Percentiles rank a stretch among this genome's conserved stretches.
Conservation (phyloP, 2,888 invertebrate genomes). For the Exephanes ischioxanthus region DNA sequence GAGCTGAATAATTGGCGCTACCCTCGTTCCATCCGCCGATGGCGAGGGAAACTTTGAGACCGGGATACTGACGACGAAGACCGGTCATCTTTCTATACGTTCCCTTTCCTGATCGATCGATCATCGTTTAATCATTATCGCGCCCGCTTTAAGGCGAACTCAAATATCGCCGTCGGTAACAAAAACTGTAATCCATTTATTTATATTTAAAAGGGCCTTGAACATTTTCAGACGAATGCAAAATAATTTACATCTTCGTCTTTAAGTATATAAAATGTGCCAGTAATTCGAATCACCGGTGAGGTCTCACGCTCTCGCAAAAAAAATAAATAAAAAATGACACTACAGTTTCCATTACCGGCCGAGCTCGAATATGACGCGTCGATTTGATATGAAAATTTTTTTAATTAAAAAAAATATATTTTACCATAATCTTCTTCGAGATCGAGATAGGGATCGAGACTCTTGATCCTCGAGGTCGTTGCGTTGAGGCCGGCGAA, state of each 20-base stretch:
- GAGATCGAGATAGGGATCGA: constrained; percentile 92
- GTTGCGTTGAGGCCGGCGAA: constrained; percentile 92
- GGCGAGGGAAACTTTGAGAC: constrained; percentile 90
- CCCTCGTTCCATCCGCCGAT: constrained; percentile 98
- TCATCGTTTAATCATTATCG: constrained; percentile 4
- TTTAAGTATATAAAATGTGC: neutral
- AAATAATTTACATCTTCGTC: neutral
- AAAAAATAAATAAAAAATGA: neutral
- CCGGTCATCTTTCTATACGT: constrained; percentile 89
- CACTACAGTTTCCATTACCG: neutral
- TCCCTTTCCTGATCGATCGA: constrained; percentile 77
- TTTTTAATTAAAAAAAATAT: neutral
- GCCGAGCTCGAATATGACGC: neutral
- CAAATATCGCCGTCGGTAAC: neutral
- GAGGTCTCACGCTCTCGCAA: neutral
- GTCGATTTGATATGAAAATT: neutral
- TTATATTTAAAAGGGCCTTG: neutral
- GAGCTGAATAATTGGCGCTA: constrained; percentile 89
- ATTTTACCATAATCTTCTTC: constrained; percentile 91
- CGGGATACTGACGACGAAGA: constrained; percentile 89
- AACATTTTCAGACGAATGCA: no score
- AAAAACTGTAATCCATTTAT: constrained; percentile 19
- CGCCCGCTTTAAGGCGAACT: neutral
- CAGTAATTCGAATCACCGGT: no score
- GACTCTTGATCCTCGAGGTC: constrained; percentile 89